Base-by-base conservation (phyloP, 2,888 invertebrate genomes). In the Agriopis leucophaearia region DNA sequence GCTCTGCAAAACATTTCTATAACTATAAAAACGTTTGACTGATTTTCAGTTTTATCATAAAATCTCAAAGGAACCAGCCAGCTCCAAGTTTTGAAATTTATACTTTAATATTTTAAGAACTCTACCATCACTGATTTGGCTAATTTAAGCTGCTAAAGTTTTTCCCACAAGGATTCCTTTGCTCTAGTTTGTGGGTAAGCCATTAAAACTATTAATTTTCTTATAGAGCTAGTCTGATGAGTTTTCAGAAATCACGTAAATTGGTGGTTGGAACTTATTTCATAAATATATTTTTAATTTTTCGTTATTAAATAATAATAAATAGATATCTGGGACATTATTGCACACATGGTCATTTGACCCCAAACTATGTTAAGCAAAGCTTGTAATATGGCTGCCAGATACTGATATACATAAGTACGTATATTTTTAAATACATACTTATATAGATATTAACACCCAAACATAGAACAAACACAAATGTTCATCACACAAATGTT, bases 131-230 rank as follows among this genome's bases (percentile, higher is more conserved):
- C 57, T 54, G 18, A 45, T 48, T 56, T 35, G 44, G 16, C 38
- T 62, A 57, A 51, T 70, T 63, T 57, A 66, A 68, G 64, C 44
- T 70, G 55, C 27, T 66, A 60, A 69, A 62, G 62, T 69, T 63
- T 55, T 69, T 56, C 48, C 58, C 59, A 50, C 8, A 60, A 59
- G 63, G 55, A 64, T 72, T 66, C 9, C 58, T 68, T 18, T 59
- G 18, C 52, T 62, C 35, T 48, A 52, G 45, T 66, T 51, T 38
- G 63, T 57, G 63, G 58, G 48, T 59, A 60, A 45, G 47, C 57
- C 64, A 66, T 60, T 64, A 72, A 70, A 66, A 66, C 64, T 66
- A 68, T 64, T 61, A 64, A 67, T 69, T 65, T 67, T 69, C 54
- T 71, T 51, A 4, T n/a, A 38, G 44, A 66, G 70, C 55, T 50